Evolutionary conservation across 1,140 invertebrate genomes (phyloP), one percentile per base, ranked within the genome.

Genomic region (Phocides pigmalion): DNA sequence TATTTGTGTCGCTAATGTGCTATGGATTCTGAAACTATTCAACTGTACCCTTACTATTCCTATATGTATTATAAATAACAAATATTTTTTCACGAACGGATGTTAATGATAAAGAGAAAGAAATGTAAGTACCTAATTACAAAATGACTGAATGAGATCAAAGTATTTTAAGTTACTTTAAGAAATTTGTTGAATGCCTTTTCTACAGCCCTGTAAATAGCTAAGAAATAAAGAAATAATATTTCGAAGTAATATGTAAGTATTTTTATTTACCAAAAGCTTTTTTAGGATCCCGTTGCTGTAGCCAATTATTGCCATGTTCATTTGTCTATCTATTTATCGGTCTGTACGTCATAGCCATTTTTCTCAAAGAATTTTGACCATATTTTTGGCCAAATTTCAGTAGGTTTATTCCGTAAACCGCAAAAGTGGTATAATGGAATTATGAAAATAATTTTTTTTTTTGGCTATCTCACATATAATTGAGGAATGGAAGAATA

Each of bases 181-280:
- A 83, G 71, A 56, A 81, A 79, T 82, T 75, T 87, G 84, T 90
- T 87, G 68, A 73, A 70, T 75, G 86, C 82, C 76, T 87, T 90
- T 90, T 87, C 79, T 86, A 89, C 82, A 79, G 85, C 79, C 87
- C 72, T 90, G 86, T 90, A 90, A 75, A 88, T 84, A 90, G 81
- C 84, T 70, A 74, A 82, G 67, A 75, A 81, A 79, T 83, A 84
- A 81, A 85, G 79, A 87, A 84, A 80, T 74, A 77, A 77, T 86
- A 83, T 84, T 85, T 84, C 73, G 78, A 79, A 78, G 76, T 73
- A 63, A 74, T 51, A 70, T 63, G 19, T 15, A 14, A 64, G 14
- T 17, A 32, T 50, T 19, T 49, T 62, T 58, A 64, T 56, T 56
- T 53, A 65, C 28, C 16, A n/a, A n/a, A n/a, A n/a, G 28, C 62